Percentiles rank a stretch among this genome's conserved stretches.
phyloP scores from a whole-genome alignment of 2,888 invertebrate genomes.

The Papilio protenor region DNA sequence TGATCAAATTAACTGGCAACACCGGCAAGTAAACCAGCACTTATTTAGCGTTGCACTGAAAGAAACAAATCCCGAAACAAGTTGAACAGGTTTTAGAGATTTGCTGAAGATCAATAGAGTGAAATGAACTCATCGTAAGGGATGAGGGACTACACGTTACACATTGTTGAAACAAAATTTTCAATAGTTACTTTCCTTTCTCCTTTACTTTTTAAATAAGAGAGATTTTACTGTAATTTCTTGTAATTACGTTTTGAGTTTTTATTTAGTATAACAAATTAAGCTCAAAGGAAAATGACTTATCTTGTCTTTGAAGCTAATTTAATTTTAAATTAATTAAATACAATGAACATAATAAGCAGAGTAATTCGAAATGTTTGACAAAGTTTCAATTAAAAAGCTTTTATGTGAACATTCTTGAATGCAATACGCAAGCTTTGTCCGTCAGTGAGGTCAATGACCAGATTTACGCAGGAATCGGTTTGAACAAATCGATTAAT shows the following conservation, averaged over 20 bases:
- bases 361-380: neutral
- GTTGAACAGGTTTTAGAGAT: slow-evolving; percentile 50
- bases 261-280: too few species aligned
- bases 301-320: neutral
- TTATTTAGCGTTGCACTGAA: slow-evolving; percentile 7
- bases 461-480: neutral
- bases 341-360: neutral
- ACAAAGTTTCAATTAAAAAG: neutral
- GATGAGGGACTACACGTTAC: neutral
- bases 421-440: neutral
- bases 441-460: neutral
- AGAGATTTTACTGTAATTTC: neutral
- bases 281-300: neutral
- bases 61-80: slow-evolving; percentile 50
- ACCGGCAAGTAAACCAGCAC: neutral
- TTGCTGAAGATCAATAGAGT: slow-evolving; percentile 42
- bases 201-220: neutral
- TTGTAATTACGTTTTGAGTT: too few species aligned
- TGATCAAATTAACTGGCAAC: neutral
- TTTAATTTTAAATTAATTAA: neutral
- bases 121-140: neutral
- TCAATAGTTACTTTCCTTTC: neutral
- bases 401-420: neutral
- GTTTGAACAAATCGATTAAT: neutral
- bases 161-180: neutral